Conservation (phyloP, 2,113 vertebrate species). For the Melanotaenia duboulayi region DNA sequence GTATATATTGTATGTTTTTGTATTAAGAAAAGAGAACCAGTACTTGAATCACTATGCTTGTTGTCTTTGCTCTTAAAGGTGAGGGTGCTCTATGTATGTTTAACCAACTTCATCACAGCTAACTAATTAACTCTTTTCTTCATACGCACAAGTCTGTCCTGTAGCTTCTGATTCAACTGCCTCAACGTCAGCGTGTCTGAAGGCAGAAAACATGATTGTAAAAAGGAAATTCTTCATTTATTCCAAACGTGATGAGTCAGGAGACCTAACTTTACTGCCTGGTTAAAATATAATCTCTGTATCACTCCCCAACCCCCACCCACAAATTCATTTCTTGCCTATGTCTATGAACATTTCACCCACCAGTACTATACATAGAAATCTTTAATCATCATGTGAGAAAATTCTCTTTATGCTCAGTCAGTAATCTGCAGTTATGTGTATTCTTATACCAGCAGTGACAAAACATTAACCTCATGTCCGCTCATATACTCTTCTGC, state of each 20-base stretch:
- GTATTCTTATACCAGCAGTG: conserved; percentile 2
- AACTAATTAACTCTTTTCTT: neutral
- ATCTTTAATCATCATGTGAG: conserved; percentile 1
- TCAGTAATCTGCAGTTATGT: conserved; percentile 24
- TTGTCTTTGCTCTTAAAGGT: neutral
- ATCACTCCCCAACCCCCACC: conserved; percentile 1
- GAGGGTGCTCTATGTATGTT: neutral
- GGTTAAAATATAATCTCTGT: conserved; percentile 78
- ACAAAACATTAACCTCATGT: conserved; percentile 7
- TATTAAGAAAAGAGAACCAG: neutral
- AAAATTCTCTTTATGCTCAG: neutral
- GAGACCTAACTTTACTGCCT: conserved; percentile 28
- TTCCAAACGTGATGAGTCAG: conserved; percentile 62
- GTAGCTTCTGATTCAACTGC: neutral
- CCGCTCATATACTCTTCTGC: conserved; percentile 9
- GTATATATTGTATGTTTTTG: too few relatives aligned
- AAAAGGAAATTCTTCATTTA: conserved; percentile 51
- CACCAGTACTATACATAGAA: conserved; percentile 15
- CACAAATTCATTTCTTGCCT: neutral
- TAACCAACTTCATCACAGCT: neutral
- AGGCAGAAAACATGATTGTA: neutral
- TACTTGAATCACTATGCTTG: neutral
- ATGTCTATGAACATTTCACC: neutral
- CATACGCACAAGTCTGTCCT: neutral
- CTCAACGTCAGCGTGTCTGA: neutral